These are phyloP conservation scores for Arrhamphus sclerolepis DNA, from an alignment of 2,797 vertebrate species.

Conservation along the genomic window DNA sequence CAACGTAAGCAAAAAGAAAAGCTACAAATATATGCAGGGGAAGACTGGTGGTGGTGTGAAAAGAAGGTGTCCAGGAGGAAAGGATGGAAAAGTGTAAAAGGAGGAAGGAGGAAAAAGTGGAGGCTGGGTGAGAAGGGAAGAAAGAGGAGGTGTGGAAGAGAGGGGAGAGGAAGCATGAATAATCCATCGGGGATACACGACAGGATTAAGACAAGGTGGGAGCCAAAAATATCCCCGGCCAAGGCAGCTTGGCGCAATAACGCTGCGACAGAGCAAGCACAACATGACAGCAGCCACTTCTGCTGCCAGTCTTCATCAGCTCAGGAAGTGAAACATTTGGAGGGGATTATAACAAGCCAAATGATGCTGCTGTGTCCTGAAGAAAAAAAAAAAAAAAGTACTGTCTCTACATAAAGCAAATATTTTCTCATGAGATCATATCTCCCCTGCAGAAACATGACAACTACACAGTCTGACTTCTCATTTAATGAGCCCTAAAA, in stretches of 20 bases:
- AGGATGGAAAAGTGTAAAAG: constrained; percentile 27
- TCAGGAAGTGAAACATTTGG: constrained; percentile 54
- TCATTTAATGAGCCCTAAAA: constrained; percentile 5
- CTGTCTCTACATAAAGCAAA: not conserved
- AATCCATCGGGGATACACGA: constrained; percentile 67
- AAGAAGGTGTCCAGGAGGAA: constrained; percentile 12
- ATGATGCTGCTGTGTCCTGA: constrained; percentile 20
- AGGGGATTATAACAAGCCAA: constrained; percentile 51
- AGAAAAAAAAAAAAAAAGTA: not conserved
- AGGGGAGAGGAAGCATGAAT: constrained; percentile 58
- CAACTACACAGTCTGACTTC: not conserved
- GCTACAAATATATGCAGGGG: constrained; percentile 3
- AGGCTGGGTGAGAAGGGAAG: constrained; percentile 25
- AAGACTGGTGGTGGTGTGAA: constrained; percentile 21
- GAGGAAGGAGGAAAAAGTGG: constrained; percentile 23
- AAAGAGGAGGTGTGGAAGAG: constrained; percentile 16
- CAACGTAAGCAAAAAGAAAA: constrained; percentile 31
- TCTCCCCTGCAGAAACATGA: not conserved
- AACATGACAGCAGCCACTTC: constrained; percentile 63
- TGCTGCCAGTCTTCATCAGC: constrained; percentile 59
- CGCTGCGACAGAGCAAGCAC: constrained; percentile 53
- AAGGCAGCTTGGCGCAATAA: constrained; percentile 61
- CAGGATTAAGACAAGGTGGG: constrained; percentile 72
- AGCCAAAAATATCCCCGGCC: constrained; percentile 72
- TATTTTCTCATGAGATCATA: not conserved